Percentiles rank a stretch among this genome's conserved stretches.
phyloP scores from a whole-genome alignment of 2,113 vertebrate genomes.

The Helogale parvula region DNA sequence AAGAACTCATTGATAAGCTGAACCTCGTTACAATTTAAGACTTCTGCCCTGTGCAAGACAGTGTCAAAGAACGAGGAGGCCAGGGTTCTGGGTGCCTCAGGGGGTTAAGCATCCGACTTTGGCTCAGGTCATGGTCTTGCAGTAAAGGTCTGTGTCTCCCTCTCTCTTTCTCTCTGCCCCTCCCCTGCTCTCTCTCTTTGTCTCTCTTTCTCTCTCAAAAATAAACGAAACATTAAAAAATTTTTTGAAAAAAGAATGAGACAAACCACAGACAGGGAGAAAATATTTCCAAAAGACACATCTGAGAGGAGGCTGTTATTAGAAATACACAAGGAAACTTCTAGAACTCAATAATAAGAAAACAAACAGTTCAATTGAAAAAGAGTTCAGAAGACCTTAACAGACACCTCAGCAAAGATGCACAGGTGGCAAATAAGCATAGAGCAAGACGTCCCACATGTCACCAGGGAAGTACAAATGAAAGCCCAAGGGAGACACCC shows the following conservation, averaged over 20 bases:
- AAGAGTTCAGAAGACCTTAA: neutral
- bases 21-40: neutral
- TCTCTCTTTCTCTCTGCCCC: too few species aligned
- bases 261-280: neutral
- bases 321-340: neutral
- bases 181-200: too few species aligned
- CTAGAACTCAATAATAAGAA: neutral
- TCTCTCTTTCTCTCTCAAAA: too few species aligned
- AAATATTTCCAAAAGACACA: neutral
- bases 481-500: neutral
- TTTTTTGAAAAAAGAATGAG: neutral
- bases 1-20: neutral
- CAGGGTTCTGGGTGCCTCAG: too few species aligned
- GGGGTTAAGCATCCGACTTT: too few species aligned
- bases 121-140: too few species aligned
- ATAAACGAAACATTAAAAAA: too few species aligned
- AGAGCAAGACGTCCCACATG: neutral
- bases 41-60: neutral
- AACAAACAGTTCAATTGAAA: neutral
- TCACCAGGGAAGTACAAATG: neutral
- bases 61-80: neutral
- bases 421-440: neutral
- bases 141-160: too few species aligned
- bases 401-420: neutral
- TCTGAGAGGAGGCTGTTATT: neutral